phyloP scores from a whole-genome alignment of 2,797 vertebrate species.

The Chaenodraco wilsoni region DNA sequence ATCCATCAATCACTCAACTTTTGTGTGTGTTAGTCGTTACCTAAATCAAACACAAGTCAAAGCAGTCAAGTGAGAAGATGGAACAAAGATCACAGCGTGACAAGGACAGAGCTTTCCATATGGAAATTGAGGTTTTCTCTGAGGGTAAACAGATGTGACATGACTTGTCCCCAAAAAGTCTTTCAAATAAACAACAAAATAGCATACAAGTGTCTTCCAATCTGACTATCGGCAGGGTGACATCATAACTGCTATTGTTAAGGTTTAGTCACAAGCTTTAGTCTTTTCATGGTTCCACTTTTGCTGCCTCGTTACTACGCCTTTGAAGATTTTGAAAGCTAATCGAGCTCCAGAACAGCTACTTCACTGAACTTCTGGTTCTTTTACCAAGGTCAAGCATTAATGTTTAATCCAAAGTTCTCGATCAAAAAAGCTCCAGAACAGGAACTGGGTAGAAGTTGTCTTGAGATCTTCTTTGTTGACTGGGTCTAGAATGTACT shows the following conservation, averaged over 20 bases:
- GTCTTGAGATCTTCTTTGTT: not conserved
- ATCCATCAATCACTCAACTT: slow-evolving; percentile 58
- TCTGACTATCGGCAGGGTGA: not conserved
- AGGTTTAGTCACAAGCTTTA: not conserved
- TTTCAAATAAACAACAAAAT: not conserved
- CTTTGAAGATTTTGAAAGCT: not conserved
- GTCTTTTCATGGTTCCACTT: not conserved
- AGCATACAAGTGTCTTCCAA: not conserved
- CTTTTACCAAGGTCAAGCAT: not conserved
- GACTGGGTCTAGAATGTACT: not conserved
- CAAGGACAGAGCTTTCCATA: not conserved
- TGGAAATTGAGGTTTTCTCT: not conserved
- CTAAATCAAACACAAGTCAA: slow-evolving; percentile 41
- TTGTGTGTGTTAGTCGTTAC: slow-evolving; percentile 55
- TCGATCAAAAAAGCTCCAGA: not conserved
- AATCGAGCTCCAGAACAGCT: not conserved
- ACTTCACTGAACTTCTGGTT: not conserved
- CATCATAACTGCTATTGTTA: not conserved
- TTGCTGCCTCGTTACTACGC: not conserved
- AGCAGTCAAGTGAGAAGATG: slow-evolving; percentile 18
- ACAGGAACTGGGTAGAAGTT: not conserved
- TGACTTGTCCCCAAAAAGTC: not conserved
- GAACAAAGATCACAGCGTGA: slow-evolving; percentile 16
- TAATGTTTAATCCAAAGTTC: not conserved
- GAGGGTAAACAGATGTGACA: not conserved